Evolutionary conservation across 2,888 invertebrate species (phyloP).

Genomic region (Pandemis heparana): DNA sequence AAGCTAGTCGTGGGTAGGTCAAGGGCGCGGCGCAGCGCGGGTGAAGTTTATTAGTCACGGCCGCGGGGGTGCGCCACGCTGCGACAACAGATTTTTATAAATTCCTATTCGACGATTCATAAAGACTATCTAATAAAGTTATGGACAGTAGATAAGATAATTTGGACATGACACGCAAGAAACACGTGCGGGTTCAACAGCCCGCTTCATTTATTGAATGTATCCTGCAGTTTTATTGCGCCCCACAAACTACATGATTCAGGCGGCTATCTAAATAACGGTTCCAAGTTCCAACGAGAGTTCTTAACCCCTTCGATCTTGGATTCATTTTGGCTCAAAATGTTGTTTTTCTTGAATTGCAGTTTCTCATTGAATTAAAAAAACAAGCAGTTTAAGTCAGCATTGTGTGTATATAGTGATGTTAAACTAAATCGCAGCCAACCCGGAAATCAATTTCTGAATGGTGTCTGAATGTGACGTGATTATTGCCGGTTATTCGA

Average conservation of each 20-base stretch:
- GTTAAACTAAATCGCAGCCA: background rate
- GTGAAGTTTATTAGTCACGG: conserved; percentile 41
- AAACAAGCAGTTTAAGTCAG: background rate
- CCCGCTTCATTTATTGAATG: conserved; percentile 60
- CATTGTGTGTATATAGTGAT: too few species aligned
- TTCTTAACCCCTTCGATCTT: conserved; percentile 10
- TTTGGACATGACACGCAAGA: conserved; percentile 49
- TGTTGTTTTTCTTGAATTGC: conserved; percentile 20
- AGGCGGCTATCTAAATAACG: conserved; percentile 41
- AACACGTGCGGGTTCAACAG: conserved; percentile 59
- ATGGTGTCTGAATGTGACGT: background rate
- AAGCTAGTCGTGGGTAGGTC: conserved; percentile 40
- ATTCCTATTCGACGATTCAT: background rate
- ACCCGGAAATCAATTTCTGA: background rate
- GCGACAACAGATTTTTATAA: conserved; percentile 18
- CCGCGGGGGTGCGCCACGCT: conserved; percentile 36
- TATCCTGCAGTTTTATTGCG: conserved; percentile 62
- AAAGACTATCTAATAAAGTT: background rate
- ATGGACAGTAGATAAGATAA: conserved; percentile 31
- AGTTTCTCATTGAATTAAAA: background rate
- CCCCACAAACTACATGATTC: conserved; percentile 46
- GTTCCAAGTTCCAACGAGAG: conserved; percentile 22
- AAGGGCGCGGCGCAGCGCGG: conserved; percentile 38
- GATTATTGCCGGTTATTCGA: background rate
- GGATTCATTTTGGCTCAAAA: background rate